phyloP scores from a whole-genome alignment of 2,888 invertebrate genomes.

The Rhorus exstirpatorius region DNA sequence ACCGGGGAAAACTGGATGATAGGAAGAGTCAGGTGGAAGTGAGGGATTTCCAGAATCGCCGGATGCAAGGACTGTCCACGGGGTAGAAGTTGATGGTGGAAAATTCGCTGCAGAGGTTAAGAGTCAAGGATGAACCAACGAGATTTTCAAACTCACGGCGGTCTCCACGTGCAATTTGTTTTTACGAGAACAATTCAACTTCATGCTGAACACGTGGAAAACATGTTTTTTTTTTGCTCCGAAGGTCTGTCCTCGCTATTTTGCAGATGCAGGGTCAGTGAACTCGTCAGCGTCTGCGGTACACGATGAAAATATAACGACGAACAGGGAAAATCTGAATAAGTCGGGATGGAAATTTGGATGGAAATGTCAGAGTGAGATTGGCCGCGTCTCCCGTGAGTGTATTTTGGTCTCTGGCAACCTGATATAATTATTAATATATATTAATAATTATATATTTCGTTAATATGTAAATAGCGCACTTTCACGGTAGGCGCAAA shows the following conservation, averaged over 20 bases:
- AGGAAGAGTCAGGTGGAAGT: slow-evolving; percentile 12
- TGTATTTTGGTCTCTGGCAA: too few relatives aligned
- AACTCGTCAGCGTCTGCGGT: neutral
- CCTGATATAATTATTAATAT: too few relatives aligned
- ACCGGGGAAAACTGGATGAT: slow-evolving; percentile 9
- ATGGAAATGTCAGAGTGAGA: neutral
- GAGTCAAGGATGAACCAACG: slow-evolving; percentile 3
- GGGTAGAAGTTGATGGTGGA: neutral
- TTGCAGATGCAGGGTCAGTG: slow-evolving; percentile 13
- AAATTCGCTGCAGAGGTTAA: slow-evolving; percentile 5
- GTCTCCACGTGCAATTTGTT: slow-evolving; percentile 36
- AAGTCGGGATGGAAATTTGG: slow-evolving; percentile 19
- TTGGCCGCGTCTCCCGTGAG: neutral
- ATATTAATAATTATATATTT: neutral
- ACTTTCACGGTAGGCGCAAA: neutral
- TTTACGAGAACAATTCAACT: slow-evolving; percentile 48
- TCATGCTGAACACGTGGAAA: neutral
- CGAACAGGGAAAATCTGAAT: neutral
- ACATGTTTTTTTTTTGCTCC: slow-evolving; percentile 15
- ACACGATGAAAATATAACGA: neutral
- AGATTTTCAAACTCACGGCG: slow-evolving; percentile 17
- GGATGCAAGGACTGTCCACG: neutral
- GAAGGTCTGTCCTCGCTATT: neutral
- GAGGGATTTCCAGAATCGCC: slow-evolving; percentile 32
- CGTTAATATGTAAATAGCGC: slow-evolving; percentile 18